phyloP scores from a whole-genome alignment of 2,888 invertebrate genomes.

The Spicauda simplicius region DNA sequence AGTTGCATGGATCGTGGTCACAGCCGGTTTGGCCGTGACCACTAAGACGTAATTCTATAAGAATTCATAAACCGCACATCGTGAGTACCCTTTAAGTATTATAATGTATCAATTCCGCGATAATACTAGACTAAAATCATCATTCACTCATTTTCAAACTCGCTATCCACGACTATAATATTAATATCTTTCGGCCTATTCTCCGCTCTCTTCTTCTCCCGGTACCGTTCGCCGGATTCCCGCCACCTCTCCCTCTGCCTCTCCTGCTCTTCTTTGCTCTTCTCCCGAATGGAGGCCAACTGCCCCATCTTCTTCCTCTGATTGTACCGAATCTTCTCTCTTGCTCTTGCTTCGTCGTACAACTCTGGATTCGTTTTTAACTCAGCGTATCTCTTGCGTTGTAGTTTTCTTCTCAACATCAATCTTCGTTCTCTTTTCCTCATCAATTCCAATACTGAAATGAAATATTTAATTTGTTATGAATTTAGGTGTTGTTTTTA shows the following conservation, averaged over 20 bases:
- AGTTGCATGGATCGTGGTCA: too few relatives aligned
- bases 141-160: neutral
- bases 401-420: neutral
- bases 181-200: neutral
- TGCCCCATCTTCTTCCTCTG: slow-evolving; percentile 12
- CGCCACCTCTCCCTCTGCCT: slow-evolving; percentile 1
- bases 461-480: neutral
- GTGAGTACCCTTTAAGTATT: too few relatives aligned
- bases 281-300: slow-evolving; percentile 5
- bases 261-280: neutral
- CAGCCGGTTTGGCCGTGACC: too few relatives aligned
- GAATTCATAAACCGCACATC: too few relatives aligned
- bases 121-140: too few relatives aligned
- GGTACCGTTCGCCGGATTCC: neutral
- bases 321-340: slow-evolving; percentile 7
- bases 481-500: too few relatives aligned
- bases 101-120: too few relatives aligned
- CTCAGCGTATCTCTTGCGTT: slow-evolving; percentile 12
- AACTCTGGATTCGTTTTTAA: slow-evolving; percentile 6
- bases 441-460: slow-evolving; percentile 14
- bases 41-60: too few relatives aligned
- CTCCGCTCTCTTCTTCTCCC: neutral
- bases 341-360: slow-evolving; percentile 1
- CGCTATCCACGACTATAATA: slow-evolving; percentile 1
- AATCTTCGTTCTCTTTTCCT: slow-evolving; percentile 3